These are phyloP conservation scores for Acipenser oxyrinchus DNA, from an alignment of 2,797 vertebrate genomes.

Conservation along the genomic window DNA sequence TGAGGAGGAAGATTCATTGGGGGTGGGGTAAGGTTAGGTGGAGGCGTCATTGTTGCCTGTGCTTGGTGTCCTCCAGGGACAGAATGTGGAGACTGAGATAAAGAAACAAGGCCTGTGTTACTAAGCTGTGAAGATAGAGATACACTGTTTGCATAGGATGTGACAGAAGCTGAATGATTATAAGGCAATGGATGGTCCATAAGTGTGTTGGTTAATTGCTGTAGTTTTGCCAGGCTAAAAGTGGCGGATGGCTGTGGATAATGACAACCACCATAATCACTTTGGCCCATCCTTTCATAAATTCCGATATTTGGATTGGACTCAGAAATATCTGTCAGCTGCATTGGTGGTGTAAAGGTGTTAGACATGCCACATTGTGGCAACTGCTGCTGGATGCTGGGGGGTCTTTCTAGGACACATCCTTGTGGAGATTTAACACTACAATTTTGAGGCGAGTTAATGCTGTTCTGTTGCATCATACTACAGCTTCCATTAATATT, in stretches of 20 bases:
- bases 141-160: conserved; percentile 93
- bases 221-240: conserved; percentile 95
- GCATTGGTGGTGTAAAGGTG: conserved; percentile 83
- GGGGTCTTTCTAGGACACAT: conserved; percentile 81
- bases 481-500: conserved; percentile 66
- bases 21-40: conserved; percentile 84
- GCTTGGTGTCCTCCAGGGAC: conserved; percentile 81
- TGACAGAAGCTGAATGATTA: conserved; percentile 88
- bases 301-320: conserved; percentile 74
- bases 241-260: conserved; percentile 89
- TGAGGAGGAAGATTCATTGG: conserved; percentile 73
- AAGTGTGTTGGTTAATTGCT: conserved; percentile 96
- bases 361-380: conserved; percentile 83
- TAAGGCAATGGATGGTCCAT: conserved; percentile 97
- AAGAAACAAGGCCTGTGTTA: conserved; percentile 80
- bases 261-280: conserved; percentile 82
- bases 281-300: conserved; percentile 90
- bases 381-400: conserved; percentile 78
- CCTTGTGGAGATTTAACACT: conserved; percentile 92
- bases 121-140: conserved; percentile 79
- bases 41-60: conserved; percentile 91
- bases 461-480: conserved; percentile 68
- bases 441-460: conserved; percentile 86
- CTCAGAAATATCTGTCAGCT: conserved; percentile 81
- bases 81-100: conserved; percentile 78